Conservation (phyloP, 1,140 invertebrate species). For the Vollenhovia emeryi region DNA sequence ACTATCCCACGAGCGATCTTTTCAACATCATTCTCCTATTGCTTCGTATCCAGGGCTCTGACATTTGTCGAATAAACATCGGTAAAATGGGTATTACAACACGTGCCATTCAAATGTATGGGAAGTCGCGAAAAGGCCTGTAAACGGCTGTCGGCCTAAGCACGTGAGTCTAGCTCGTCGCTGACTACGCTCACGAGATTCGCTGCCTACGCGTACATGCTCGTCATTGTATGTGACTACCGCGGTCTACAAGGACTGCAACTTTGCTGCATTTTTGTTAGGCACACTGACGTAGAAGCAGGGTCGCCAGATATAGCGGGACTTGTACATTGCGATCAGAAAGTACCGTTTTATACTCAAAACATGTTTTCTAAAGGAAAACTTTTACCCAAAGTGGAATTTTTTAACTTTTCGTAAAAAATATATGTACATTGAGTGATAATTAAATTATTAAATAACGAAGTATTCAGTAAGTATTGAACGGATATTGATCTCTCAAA, state of each 20-base stretch:
- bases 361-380: background rate
- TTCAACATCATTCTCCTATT: conserved; percentile 1
- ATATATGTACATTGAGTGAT: background rate
- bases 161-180: conserved; percentile 52
- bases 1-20: background rate
- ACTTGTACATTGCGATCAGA: background rate
- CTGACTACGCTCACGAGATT: conserved; percentile 47
- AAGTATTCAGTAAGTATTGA: background rate
- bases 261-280: conserved; percentile 38
- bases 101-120: conserved; percentile 29
- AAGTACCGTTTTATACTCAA: conserved; percentile 1
- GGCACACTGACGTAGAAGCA: conserved; percentile 14
- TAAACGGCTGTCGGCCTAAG: conserved; percentile 2
- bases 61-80: conserved; percentile 50
- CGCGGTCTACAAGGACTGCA: conserved; percentile 12
- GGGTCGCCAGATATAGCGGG: background rate
- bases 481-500: background rate
- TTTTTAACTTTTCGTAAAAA: background rate
- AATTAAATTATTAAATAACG: background rate
- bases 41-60: conserved; percentile 12
- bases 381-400: background rate
- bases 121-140: conserved; percentile 15
- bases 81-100: conserved; percentile 45
- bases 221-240: background rate
- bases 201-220: conserved; percentile 2